phyloP scores from a whole-genome alignment of 2,113 vertebrate species.

The Prunella fulvescens region DNA sequence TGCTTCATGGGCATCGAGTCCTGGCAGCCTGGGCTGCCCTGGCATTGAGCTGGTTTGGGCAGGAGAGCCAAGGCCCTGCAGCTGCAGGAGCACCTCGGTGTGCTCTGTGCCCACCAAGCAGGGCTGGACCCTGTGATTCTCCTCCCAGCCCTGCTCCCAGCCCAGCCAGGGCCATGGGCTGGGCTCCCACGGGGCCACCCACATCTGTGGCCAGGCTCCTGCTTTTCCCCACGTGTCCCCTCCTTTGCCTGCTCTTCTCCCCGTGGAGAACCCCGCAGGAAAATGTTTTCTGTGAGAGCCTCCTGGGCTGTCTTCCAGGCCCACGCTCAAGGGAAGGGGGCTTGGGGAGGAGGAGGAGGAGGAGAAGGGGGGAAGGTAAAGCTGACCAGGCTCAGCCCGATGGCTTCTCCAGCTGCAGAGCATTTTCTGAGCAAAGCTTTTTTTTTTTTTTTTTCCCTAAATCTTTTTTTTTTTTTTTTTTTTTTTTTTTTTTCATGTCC shows the following conservation, averaged over 20 bases:
- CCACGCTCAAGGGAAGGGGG: slow-evolving; percentile 9
- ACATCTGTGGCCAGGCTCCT: neutral
- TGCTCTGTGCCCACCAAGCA: neutral
- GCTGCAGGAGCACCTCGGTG: neutral
- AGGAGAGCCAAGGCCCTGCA: neutral
- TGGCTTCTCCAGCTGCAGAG: slow-evolving; percentile 72
- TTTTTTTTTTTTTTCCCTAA: neutral
- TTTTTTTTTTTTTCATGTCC: slow-evolving; percentile 44
- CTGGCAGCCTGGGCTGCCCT: neutral
- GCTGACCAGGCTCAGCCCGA: slow-evolving; percentile 48
- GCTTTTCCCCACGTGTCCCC: neutral
- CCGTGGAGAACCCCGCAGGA: neutral
- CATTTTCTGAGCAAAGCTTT: slow-evolving; percentile 57
- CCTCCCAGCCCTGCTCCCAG: neutral
- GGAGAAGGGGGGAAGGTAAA: slow-evolving; percentile 47
- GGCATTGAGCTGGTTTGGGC: neutral
- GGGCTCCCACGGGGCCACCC: fast-evolving
- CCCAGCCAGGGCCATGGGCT: neutral
- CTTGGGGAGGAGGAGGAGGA: neutral
- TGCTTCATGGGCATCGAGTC: neutral
- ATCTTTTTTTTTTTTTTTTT: slow-evolving; percentile 22
- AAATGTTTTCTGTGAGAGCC: slow-evolving; percentile 2
- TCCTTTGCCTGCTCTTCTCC: neutral
- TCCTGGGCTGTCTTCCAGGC: slow-evolving; percentile 68
- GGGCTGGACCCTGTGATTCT: neutral